Base-by-base conservation (phyloP, 2,113 vertebrate genomes). In the Pelmatolapia mariae region DNA sequence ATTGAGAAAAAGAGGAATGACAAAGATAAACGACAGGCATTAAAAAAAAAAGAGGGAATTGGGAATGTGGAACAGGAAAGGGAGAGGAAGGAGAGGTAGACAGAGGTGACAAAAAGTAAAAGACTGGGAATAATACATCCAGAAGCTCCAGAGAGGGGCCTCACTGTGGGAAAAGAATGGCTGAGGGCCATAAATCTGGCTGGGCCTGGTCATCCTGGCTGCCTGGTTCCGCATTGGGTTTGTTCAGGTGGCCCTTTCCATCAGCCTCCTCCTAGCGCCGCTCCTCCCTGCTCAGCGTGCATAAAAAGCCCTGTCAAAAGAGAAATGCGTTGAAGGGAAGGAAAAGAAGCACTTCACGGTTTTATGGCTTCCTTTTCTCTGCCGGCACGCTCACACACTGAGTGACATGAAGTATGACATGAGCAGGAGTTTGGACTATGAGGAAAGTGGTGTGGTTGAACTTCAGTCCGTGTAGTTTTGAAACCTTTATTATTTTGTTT, bases 211-310 rank as follows among this genome's bases (percentile, higher is more conserved):
- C 82, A 83, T 89, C 88, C 89, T 22, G 61, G 86, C 61, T 89
- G 82, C 90, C 50, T 85, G 89, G 80, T 88, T 92, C 83, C 80
- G 90, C 85, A 90, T 90, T 93, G 89, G 90, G 93, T 95, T 96
- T 96, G 92, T 95, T 95, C 93, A 95, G 94, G 95, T 95, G 95
- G 93, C 89, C 93, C 91, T 88, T 92, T 95, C 94, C 90, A 92
- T 95, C 94, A 95, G 84, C 92, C 80, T 85, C 84, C 68, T 87
- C 80, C 89, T 57, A 76, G 80, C 38, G 78, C 86, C 47, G 38
- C 84, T 16, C n/a, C 83, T 82, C 86, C 92, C 80, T 80, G 57
- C 92, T 91, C 92, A 83, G 91, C 40, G 66, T 26, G 82, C 83
- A 85, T 82, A 89, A 90, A 93, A 92, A 66, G 81, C 61, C 78